Percentiles rank a stretch among this genome's conserved stretches.
Conservation (phyloP, 2,888 invertebrate genomes). For the Drosophila nigricruria region DNA sequence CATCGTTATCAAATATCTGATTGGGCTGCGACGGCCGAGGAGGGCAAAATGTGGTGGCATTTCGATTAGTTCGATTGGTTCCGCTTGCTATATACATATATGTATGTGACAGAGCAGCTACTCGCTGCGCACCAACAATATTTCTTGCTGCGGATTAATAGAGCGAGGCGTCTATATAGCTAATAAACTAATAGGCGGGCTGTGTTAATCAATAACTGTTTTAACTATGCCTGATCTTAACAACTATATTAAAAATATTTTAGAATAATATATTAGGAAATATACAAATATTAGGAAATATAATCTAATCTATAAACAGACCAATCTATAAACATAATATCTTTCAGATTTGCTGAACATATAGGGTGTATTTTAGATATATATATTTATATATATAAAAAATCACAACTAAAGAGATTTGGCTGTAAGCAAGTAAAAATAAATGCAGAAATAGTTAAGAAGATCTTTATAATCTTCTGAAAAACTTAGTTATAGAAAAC, state of each 20-base stretch:
- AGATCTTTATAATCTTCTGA: too few relatives aligned
- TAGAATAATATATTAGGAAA: not conserved
- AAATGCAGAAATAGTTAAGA: too few relatives aligned
- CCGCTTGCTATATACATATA: not conserved
- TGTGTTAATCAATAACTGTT: not conserved
- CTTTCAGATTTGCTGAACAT: too few relatives aligned
- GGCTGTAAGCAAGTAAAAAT: too few relatives aligned
- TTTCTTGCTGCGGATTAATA: not conserved
- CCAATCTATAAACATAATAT: too few relatives aligned
- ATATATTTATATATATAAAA: too few relatives aligned
- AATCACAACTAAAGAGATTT: too few relatives aligned
- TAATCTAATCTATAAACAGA: too few relatives aligned
- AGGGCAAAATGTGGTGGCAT: not conserved
- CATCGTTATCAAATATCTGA: slow-evolving; percentile 39
- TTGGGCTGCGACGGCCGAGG: slow-evolving; percentile 1
- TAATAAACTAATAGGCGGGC: not conserved
- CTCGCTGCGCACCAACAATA: not conserved
- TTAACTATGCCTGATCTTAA: not conserved
- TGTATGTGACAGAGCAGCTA: not conserved
- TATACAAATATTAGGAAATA: too few relatives aligned
- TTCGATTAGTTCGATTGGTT: slow-evolving; percentile 23
- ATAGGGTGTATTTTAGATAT: too few relatives aligned
- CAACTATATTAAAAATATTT: not conserved
- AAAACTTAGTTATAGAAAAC: too few relatives aligned
- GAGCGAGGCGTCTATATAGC: not conserved